phyloP scores from a whole-genome alignment of 2,113 vertebrate genomes.

The Forbesichthys agassizii region DNA sequence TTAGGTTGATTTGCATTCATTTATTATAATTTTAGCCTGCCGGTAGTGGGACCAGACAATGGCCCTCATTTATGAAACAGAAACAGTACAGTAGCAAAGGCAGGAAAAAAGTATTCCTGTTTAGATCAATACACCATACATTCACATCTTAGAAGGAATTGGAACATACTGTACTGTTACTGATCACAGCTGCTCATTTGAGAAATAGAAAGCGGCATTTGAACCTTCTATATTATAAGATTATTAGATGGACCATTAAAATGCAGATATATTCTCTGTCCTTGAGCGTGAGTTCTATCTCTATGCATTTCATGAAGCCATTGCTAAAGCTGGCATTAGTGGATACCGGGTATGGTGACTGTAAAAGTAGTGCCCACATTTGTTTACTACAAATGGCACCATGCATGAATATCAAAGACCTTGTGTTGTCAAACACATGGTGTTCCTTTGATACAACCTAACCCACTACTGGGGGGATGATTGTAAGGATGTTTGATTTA shows the following conservation, averaged over 20 bases:
- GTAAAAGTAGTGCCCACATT: too few relatives aligned
- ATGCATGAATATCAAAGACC: too few relatives aligned
- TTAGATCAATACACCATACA: slow-evolving; percentile 5
- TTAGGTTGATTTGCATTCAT: too few relatives aligned
- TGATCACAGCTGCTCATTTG: not conserved
- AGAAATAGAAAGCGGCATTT: slow-evolving; percentile 18
- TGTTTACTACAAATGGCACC: too few relatives aligned
- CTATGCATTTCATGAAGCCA: not conserved
- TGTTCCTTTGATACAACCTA: too few relatives aligned
- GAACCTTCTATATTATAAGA: slow-evolving; percentile 23
- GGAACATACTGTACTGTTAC: not conserved
- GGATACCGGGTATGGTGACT: too few relatives aligned
- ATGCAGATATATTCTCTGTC: slow-evolving; percentile 35
- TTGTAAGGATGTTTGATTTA: too few relatives aligned
- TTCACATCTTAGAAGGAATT: not conserved
- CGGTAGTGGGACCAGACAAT: too few relatives aligned
- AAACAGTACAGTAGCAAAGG: not conserved
- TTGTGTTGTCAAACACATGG: too few relatives aligned
- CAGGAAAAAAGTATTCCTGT: not conserved
- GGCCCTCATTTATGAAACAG: too few relatives aligned
- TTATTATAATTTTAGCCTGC: too few relatives aligned
- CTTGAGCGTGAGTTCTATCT: slow-evolving; percentile 26
- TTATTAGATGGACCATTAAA: slow-evolving; percentile 41
- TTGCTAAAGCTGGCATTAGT: not conserved
- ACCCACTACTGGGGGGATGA: too few relatives aligned